Conservation (phyloP, 2,888 invertebrate genomes). For the Onthophagus sagittarius region DNA sequence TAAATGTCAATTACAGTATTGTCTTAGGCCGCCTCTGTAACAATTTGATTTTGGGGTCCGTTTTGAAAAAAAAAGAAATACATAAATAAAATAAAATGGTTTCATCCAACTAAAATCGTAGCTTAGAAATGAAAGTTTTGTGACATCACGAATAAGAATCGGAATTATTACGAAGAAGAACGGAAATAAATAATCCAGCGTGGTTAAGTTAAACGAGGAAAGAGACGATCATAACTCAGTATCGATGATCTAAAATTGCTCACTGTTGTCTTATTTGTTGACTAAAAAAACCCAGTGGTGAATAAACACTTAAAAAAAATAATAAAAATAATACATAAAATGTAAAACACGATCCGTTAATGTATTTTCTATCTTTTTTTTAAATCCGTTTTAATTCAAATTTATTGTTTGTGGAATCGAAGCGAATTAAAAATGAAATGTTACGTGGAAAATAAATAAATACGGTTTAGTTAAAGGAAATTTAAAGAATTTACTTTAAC, state of each 20-base stretch:
- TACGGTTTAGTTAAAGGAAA: background rate
- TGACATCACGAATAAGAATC: background rate
- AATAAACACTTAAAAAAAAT: background rate
- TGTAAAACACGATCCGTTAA: background rate
- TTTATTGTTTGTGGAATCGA: slow-evolving; percentile 15
- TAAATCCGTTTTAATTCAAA: background rate
- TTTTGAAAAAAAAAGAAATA: background rate
- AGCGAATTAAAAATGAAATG: slow-evolving; percentile 24
- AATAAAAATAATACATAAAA: background rate
- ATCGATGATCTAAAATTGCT: slow-evolving; percentile 38
- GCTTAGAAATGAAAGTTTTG: background rate
- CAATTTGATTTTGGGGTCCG: slow-evolving; percentile 19
- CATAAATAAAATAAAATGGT: background rate
- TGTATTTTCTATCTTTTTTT: background rate
- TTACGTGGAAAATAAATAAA: too few species aligned
- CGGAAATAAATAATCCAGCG: slow-evolving; percentile 27
- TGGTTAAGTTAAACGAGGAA: slow-evolving; percentile 24
- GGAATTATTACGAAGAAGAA: background rate
- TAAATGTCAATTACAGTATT: slow-evolving; percentile 48
- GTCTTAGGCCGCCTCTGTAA: slow-evolving; percentile 23
- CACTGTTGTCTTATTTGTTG: slow-evolving; percentile 45
- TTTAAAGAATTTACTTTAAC: background rate
- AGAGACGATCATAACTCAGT: background rate
- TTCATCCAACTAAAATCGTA: background rate
- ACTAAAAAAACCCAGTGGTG: background rate